Evolutionary conservation across 2,888 invertebrate species (phyloP).

Genomic region (Calliphora vomitoria): DNA sequence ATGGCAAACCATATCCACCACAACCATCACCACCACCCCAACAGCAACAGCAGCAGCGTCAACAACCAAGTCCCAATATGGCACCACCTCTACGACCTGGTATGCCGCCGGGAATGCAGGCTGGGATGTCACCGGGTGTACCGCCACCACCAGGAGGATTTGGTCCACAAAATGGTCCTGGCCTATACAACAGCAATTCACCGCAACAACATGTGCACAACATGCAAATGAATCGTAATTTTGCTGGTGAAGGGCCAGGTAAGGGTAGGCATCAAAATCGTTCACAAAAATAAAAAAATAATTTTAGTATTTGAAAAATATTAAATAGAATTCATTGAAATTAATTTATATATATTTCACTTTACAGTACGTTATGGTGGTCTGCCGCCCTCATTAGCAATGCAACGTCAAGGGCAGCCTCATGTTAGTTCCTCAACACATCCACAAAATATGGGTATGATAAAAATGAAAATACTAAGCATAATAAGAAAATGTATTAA

Average conservation of each 20-base stretch:
- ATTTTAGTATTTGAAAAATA: slow-evolving; percentile 64
- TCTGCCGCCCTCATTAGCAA: slow-evolving; percentile 82
- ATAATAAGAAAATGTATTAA: background rate
- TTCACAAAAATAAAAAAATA: slow-evolving; percentile 64
- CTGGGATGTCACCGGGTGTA: slow-evolving; percentile 82
- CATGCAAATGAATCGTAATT: slow-evolving; percentile 83
- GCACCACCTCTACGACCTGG: slow-evolving; percentile 83
- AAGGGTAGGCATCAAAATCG: slow-evolving; percentile 77
- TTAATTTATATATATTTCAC: slow-evolving; percentile 38
- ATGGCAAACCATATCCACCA: slow-evolving; percentile 91
- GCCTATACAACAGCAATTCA: slow-evolving; percentile 82
- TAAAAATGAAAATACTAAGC: background rate
- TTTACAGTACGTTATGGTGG: slow-evolving; percentile 83
- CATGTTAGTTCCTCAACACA: slow-evolving; percentile 89
- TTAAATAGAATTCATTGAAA: background rate
- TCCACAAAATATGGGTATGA: slow-evolving; percentile 87
- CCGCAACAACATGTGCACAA: slow-evolving; percentile 83
- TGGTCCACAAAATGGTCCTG: slow-evolving; percentile 83
- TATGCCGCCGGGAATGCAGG: slow-evolving; percentile 82
- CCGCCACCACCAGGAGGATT: slow-evolving; percentile 79
- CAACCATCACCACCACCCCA: slow-evolving; percentile 84
- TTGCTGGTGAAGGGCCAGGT: slow-evolving; percentile 83
- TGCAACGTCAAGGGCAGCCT: slow-evolving; percentile 85
- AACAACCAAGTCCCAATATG: slow-evolving; percentile 84
- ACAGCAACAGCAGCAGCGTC: slow-evolving; percentile 76